A percentile compares a stretch with the other conserved stretches of the same genome.
Evolutionary conservation across 2,797 vertebrate genomes (phyloP).

Genomic region (Melanotaenia boesemani): DNA sequence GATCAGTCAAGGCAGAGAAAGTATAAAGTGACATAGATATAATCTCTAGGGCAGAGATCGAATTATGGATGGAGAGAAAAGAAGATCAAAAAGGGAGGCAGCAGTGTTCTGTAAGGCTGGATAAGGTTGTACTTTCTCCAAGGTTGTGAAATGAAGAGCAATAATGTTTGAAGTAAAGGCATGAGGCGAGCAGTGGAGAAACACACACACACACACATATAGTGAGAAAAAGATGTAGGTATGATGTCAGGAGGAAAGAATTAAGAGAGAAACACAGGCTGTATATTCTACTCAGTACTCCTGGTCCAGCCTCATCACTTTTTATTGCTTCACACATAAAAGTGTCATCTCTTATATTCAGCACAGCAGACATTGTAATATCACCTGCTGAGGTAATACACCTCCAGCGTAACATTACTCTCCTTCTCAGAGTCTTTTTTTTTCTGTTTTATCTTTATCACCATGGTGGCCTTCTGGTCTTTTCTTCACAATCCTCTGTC

Average conservation of each 20-base stretch:
- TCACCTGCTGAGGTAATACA: constrained; percentile 71
- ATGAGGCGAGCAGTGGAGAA: constrained; percentile 12
- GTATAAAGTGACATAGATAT: constrained; percentile 61
- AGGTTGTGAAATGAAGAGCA: constrained; percentile 23
- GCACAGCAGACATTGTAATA: constrained; percentile 64
- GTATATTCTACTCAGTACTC: constrained; percentile 58
- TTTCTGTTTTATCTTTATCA: constrained; percentile 63
- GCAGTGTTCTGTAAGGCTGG: constrained; percentile 22
- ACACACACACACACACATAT: constrained; percentile 1
- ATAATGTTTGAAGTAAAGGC: constrained; percentile 21
- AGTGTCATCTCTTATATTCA: constrained; percentile 63
- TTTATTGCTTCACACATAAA: constrained; percentile 75
- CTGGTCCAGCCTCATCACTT: constrained; percentile 63
- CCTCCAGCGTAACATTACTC: constrained; percentile 47
- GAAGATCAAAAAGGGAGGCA: constrained; percentile 27
- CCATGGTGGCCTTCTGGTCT: constrained; percentile 49
- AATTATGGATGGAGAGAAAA: constrained; percentile 32
- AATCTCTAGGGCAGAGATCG: constrained; percentile 38
- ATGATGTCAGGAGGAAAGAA: constrained; percentile 46
- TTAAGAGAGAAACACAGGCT: constrained; percentile 30
- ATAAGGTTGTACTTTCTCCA: constrained; percentile 8
- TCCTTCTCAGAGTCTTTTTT: constrained; percentile 34
- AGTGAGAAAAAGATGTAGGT: constrained; percentile 7
- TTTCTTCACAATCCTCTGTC: constrained; percentile 27
- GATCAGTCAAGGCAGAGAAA: constrained; percentile 34